A percentile compares a stretch with the other conserved stretches of the same genome.
Evolutionary conservation across 2,113 vertebrate genomes (phyloP).

Genomic region (Thinocorus orbignyianus): DNA sequence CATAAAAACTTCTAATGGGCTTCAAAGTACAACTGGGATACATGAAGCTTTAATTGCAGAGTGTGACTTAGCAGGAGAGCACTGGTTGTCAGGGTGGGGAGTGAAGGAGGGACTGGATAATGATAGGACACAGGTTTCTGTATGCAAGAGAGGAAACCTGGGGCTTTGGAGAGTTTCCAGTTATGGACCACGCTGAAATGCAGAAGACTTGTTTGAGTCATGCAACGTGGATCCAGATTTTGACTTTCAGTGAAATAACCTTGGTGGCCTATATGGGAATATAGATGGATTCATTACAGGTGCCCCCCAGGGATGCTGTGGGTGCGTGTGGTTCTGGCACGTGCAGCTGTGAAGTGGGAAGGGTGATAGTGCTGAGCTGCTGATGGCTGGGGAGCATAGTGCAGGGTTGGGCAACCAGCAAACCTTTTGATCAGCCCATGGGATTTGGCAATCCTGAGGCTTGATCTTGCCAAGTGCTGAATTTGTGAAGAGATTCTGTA

Average conservation of each 20-base stretch:
- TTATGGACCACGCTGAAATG: not conserved
- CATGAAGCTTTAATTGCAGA: not conserved
- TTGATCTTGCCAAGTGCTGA: not conserved
- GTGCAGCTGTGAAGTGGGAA: not conserved
- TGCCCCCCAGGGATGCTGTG: not conserved
- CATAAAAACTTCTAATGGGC: not conserved
- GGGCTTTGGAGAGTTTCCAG: not conserved
- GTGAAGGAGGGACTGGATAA: not conserved
- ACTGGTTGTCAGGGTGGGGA: not conserved
- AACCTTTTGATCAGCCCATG: not conserved
- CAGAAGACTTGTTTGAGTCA: not conserved
- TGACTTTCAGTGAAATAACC: not conserved
- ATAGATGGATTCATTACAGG: not conserved
- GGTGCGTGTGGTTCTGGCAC: not conserved
- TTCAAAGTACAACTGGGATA: not conserved
- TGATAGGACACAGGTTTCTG: not conserved
- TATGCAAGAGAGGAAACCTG: not conserved
- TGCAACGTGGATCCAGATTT: not conserved
- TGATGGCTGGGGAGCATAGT: not conserved
- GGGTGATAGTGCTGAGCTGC: not conserved
- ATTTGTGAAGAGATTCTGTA: slow-evolving; percentile 6
- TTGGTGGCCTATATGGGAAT: not conserved
- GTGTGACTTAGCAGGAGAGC: not conserved
- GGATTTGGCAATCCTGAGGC: not conserved
- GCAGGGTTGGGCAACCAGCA: not conserved